Evolutionary conservation across 2,113 vertebrate genomes (phyloP), one percentile per base, ranked within the genome.

Genomic region (Myanophis thanlyinensis): DNA sequence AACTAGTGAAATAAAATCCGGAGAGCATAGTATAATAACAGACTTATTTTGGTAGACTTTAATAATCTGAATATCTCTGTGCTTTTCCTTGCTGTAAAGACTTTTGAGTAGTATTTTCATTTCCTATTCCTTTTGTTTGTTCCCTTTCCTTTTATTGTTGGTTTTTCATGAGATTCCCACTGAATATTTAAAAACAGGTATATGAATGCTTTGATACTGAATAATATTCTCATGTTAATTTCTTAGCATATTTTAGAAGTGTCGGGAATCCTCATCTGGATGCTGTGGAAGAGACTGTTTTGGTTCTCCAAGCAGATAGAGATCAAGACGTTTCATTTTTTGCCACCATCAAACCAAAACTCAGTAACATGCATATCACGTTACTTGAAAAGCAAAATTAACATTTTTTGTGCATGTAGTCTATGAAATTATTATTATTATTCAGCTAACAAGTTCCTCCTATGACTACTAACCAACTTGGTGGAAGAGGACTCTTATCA

Each of bases 321-420:
- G 98, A 99, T 97, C 98, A 98, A 85, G 98, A 99, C 20, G 98
- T 99, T 85, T 98, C 98, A 35, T 98, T 98, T 97, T 99, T 98
- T 47, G 98, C 99, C 95, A 98, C 97, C 91, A 94, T 98, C 86
- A 98, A 98, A 93, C 97, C 98, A 86, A 98, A 97, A 92, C 97
- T 93, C 95, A 95, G 92, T 95, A 53, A 97, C 30, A 88, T 95
- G 93, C 97, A 98, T 94, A 98, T 95, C 0, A 94, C 98, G 49
- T 93, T 96, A 44, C 93, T 98, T 49, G 96, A 87, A 47, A 97
- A 96, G 23, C 92, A 91, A 62, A 95, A 87, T 56, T 96, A 9
- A 84, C 0, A 1, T 25, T 22, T 3, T 46, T 80, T 59, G 86
- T n/a, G 12, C 20, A 8, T 85, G 22, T 56, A 46, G 73, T 49